Conservation (phyloP, 2,888 invertebrate genomes). For the Lasioglossum vierecki region DNA sequence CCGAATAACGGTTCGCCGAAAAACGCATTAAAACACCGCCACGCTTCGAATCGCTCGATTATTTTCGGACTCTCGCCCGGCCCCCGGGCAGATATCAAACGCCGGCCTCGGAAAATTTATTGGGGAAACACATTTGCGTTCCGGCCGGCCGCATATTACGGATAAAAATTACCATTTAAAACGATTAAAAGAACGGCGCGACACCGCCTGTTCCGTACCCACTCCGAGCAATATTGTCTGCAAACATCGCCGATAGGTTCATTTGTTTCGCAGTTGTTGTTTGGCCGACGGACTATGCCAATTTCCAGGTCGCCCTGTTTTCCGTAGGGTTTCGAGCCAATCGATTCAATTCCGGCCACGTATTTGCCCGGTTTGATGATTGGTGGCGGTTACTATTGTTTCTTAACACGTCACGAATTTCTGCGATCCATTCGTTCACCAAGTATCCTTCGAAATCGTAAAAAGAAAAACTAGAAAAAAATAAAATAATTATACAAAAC, state of each 20-base stretch:
- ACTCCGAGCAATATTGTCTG: background rate
- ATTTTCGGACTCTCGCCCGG: background rate
- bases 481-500: too few species aligned
- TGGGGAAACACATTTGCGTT: constrained; percentile 6
- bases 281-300: constrained; percentile 3
- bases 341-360: background rate
- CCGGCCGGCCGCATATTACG: background rate
- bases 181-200: constrained; percentile 10
- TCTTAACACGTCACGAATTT: background rate
- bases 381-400: background rate
- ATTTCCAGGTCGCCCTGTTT: background rate
- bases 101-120: background rate
- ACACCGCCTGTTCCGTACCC: background rate
- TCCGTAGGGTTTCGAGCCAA: background rate
- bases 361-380: background rate
- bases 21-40: background rate
- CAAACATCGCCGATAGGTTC: constrained; percentile 6
- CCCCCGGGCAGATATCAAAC: background rate
- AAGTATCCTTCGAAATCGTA: too few species aligned
- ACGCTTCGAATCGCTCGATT: background rate
- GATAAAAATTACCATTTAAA: constrained; percentile 19
- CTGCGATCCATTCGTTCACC: background rate
- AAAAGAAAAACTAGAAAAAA: background rate
- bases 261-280: constrained; percentile 4
- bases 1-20: background rate